A percentile compares a stretch with the other conserved stretches of the same genome.
phyloP scores from a whole-genome alignment of 2,113 vertebrate species.

The Perca flavescens region DNA sequence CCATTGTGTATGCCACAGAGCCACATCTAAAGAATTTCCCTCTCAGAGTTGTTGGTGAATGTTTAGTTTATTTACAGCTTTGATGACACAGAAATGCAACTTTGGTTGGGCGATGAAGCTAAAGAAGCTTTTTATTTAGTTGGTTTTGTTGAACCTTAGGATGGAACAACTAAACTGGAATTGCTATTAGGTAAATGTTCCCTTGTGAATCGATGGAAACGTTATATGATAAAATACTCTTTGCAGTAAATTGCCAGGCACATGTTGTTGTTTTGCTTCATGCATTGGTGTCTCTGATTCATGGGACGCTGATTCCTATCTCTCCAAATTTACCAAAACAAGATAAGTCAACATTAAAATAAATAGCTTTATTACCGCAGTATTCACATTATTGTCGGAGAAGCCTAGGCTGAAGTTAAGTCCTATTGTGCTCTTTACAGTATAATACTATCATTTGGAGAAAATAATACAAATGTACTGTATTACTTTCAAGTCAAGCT shows the following conservation, averaged over 20 bases:
- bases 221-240: slow-evolving; percentile 10
- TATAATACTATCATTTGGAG: not conserved
- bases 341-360: slow-evolving; percentile 19
- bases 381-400: not conserved
- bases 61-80: slow-evolving; percentile 29
- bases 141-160: slow-evolving; percentile 29
- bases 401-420: not conserved
- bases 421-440: not conserved
- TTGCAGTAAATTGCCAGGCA: not conserved
- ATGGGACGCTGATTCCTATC: not conserved
- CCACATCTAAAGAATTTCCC: not conserved
- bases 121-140: slow-evolving; percentile 24
- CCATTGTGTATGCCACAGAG: not conserved
- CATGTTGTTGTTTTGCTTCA: slow-evolving; percentile 11
- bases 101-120: not conserved
- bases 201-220: slow-evolving; percentile 9
- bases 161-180: slow-evolving; percentile 16
- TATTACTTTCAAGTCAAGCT: slow-evolving; percentile 16
- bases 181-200: slow-evolving; percentile 30
- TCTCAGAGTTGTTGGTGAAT: not conserved
- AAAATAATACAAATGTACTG: not conserved
- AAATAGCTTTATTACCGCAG: slow-evolving; percentile 17
- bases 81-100: slow-evolving; percentile 4
- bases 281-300: slow-evolving; percentile 1
- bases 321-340: slow-evolving; percentile 19